Base-by-base conservation (phyloP, 2,113 vertebrate species). In the Cygnus atratus region DNA sequence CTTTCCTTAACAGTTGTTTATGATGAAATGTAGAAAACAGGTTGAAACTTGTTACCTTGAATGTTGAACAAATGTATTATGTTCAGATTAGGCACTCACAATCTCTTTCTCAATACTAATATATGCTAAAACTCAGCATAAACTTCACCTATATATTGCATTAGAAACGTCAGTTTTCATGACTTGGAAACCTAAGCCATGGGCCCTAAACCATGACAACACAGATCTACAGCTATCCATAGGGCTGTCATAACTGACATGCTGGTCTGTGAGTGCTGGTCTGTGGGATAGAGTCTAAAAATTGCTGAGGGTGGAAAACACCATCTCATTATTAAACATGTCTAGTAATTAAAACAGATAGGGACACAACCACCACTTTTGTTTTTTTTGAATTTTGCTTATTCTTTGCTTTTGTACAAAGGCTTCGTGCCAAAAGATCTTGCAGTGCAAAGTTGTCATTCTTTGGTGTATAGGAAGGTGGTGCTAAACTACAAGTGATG, bases 401-500 rank as follows among this genome's bases (percentile, higher is more conserved):
- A 68, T 66, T 41, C 24, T 57, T 73, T 63, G 24, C 39, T 67
- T 84, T 79, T 16, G 13, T 39, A 84, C 5, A 21, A 63, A 95
- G 97, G 9, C 43, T 98, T 85, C 97, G 98, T 93, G 98, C 97
- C 58, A 98, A 98, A 92, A 96, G 96, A 68, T 95, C 73, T 24
- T 98, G 98, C 52, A 98, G 97, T 63, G 98, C 97, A 88, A 98
- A 98, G 96, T 96, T 99, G 88, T 78, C 98, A 33, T 99, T 98
- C 97, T 98, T 98, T 52, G 95, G 97, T 94, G 85, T 98, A 78
- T 95, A 98, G 95, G 98, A 98, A 81, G 98, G 99, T 97, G 98
- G 98, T 46, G 98, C 98, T 84, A 99, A 99, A 97, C 84, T 98
- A 96, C 98, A 98, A 96, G 98, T 98, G 84, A 99, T 98, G 98